Conservation (phyloP, 2,797 vertebrate genomes). For the Aeoliscus strigatus region DNA sequence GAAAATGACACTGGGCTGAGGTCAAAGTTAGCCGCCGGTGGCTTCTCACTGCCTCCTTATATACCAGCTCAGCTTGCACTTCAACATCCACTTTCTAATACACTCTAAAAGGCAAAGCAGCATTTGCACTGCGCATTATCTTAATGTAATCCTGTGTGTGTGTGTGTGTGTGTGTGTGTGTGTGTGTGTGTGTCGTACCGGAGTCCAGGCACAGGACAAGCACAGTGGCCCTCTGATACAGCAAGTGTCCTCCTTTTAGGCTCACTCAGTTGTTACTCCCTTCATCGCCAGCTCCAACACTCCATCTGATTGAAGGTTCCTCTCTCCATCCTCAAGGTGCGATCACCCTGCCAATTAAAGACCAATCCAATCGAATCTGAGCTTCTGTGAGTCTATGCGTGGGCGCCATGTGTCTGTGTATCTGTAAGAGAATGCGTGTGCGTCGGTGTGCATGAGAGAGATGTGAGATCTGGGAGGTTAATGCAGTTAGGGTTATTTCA, state of each 20-base stretch:
- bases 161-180: constrained; percentile 32
- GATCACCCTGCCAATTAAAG: constrained; percentile 89
- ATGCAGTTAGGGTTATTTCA: constrained; percentile 99
- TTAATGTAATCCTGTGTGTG: too few species aligned
- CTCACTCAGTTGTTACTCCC: constrained; percentile 51
- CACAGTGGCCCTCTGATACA: constrained; percentile 36
- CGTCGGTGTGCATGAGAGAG: constrained; percentile 17
- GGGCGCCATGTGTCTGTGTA: constrained; percentile 53
- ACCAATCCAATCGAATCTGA: constrained; percentile 94
- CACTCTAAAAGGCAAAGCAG: constrained; percentile 59
- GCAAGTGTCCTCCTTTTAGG: constrained; percentile 49
- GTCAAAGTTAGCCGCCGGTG: constrained; percentile 53
- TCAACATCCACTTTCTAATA: constrained; percentile 60
- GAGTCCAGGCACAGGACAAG: constrained; percentile 22
- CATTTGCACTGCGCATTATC: constrained; percentile 56
- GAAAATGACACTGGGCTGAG: constrained; percentile 67
- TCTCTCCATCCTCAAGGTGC: constrained; percentile 71
- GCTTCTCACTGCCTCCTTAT: constrained; percentile 26
- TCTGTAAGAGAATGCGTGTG: constrained; percentile 20
- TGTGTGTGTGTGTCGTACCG: constrained; percentile 2
- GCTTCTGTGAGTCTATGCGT: constrained; percentile 70
- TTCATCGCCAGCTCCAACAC: constrained; percentile 59
- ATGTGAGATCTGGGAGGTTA: constrained; percentile 91
- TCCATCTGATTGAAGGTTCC: constrained; percentile 72
- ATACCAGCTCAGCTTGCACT: constrained; percentile 32